Conservation (phyloP, 1,140 invertebrate species). For the Drosophila nikananu region DNA sequence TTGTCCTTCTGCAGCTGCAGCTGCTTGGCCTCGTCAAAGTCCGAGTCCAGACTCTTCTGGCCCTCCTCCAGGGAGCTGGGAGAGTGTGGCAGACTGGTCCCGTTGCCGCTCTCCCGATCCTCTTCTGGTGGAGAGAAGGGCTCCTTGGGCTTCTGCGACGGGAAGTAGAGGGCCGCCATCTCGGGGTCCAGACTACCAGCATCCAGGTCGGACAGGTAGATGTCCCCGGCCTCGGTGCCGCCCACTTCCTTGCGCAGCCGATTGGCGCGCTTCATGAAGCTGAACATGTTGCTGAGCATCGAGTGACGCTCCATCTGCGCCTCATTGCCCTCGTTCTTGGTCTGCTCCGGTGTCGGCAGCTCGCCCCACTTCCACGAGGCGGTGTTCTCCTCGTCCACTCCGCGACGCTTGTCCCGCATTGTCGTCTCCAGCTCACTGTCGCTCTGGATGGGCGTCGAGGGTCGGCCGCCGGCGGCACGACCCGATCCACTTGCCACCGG, state of each 20-base stretch:
- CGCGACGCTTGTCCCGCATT: constrained; percentile 86
- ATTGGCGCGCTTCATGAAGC: constrained; percentile 94
- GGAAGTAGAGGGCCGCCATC: constrained; percentile 95
- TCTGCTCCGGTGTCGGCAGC: constrained; percentile 89
- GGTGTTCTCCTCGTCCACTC: constrained; percentile 84
- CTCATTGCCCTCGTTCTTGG: constrained; percentile 47
- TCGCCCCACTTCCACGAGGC: constrained; percentile 98
- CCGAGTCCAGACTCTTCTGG: constrained; percentile 91
- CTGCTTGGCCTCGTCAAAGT: constrained; percentile 91
- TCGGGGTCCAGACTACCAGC: constrained; percentile 95
- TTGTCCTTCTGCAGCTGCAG: constrained; percentile 86
- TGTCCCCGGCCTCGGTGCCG: constrained; percentile 90
- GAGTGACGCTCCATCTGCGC: constrained; percentile 89
- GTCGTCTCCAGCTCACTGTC: constrained; percentile 97
- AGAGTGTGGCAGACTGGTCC: constrained; percentile 96
- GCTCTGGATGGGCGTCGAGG: constrained; percentile 94
- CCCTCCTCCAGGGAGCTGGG: constrained; percentile 93
- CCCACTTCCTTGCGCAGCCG: constrained; percentile 89
- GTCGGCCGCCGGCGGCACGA: constrained; percentile 87
- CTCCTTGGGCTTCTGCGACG: constrained; percentile 85
- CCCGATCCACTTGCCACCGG: constrained; percentile 43
- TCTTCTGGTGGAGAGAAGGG: constrained; percentile 88
- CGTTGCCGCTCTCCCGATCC: constrained; percentile 97
- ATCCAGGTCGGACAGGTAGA: constrained; percentile 97
- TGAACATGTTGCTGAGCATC: constrained; percentile 95